These are phyloP conservation scores for Drosophila novamexicana DNA, from an alignment of 1,140 invertebrate genomes.

Conservation along the genomic window DNA sequence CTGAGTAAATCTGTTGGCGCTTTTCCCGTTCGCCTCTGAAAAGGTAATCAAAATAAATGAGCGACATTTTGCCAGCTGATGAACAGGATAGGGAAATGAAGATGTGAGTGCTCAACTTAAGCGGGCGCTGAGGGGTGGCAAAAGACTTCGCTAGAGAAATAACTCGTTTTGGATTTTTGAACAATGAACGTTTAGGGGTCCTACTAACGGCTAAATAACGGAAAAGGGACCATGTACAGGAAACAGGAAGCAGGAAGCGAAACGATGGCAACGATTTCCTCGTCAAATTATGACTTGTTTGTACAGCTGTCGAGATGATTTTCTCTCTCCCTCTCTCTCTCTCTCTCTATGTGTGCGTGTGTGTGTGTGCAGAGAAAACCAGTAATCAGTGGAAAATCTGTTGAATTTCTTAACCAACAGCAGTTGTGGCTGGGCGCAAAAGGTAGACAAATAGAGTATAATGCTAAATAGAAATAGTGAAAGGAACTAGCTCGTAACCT, in stretches of 20 bases:
- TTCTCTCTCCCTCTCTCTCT: background rate
- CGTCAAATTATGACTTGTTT: slow-evolving; percentile 56
- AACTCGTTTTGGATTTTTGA: slow-evolving; percentile 64
- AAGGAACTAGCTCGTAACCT: too few species aligned
- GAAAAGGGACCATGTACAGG: slow-evolving; percentile 34
- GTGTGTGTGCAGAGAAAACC: slow-evolving; percentile 14
- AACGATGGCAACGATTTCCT: slow-evolving; percentile 47
- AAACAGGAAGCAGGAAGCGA: slow-evolving; percentile 27
- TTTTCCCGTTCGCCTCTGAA: slow-evolving; percentile 46
- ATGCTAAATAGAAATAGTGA: too few species aligned
- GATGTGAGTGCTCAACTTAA: background rate
- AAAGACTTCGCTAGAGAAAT: slow-evolving; percentile 45
- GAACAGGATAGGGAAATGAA: slow-evolving; percentile 46
- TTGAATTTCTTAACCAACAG: slow-evolving; percentile 31
- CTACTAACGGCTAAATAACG: slow-evolving; percentile 25
- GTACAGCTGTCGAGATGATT: slow-evolving; percentile 45
- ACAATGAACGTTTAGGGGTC: slow-evolving; percentile 45
- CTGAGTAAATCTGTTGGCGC: slow-evolving; percentile 38
- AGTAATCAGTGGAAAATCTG: slow-evolving; percentile 44
- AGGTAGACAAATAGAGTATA: too few species aligned
- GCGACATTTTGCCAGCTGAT: slow-evolving; percentile 72
- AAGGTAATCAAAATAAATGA: slow-evolving; percentile 83
- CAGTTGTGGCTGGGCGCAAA: background rate
- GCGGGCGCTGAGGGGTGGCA: background rate
- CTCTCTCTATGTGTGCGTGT: slow-evolving; percentile 1